Conservation (phyloP, 2,888 invertebrate genomes). For the Ramazzottius varieornatus region DNA sequence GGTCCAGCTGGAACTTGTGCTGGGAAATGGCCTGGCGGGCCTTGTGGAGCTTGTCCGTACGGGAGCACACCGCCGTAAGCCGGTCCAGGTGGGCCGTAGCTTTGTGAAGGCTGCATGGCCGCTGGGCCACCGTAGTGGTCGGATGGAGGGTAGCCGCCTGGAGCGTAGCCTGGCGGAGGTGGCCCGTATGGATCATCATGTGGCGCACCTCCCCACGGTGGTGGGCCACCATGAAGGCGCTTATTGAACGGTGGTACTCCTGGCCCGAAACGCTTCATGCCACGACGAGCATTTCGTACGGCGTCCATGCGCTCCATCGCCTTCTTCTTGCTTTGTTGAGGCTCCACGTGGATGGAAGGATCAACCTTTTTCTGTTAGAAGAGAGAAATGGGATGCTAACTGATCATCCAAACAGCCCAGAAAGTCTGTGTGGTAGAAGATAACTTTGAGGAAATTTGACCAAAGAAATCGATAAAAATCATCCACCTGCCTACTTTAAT, state of each 20-base stretch:
- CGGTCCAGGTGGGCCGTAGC: too few species aligned
- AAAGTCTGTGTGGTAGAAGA: too few species aligned
- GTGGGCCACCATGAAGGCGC: neutral
- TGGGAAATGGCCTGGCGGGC: too few species aligned
- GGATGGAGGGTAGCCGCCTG: neutral
- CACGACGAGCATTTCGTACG: neutral
- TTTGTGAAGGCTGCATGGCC: too few species aligned
- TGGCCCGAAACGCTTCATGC: neutral
- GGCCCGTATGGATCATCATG: neutral
- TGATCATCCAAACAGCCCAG: too few species aligned
- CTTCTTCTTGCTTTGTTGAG: neutral
- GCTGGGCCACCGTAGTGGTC: too few species aligned
- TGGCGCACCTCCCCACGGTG: neutral
- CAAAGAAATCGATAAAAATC: too few species aligned
- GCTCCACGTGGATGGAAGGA: neutral
- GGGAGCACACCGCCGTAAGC: too few species aligned
- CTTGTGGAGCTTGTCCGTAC: too few species aligned
- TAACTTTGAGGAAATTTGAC: too few species aligned
- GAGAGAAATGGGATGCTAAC: neutral
- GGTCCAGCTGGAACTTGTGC: too few species aligned
- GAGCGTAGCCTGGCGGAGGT: neutral
- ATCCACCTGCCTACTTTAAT: too few species aligned
- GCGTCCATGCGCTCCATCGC: neutral
- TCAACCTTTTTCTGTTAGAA: neutral
- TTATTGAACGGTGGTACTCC: neutral